Base-by-base conservation (phyloP, 30 jellyfish, hydroid and myxozoan species). In the Aurelia coerulea region DNA sequence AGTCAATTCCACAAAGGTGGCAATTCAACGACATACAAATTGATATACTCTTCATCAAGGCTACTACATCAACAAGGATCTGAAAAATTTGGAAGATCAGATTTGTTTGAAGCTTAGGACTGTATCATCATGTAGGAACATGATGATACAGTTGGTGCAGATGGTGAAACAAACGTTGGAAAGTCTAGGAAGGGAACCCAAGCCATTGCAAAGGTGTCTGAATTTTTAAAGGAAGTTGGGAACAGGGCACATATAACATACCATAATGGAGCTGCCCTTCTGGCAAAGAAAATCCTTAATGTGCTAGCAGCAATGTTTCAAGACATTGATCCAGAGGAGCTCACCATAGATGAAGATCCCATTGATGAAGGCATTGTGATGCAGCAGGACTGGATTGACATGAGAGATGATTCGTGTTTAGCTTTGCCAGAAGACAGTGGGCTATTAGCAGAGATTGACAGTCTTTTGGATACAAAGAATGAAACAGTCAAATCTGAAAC, bases 201-300 rank as follows among this genome's bases (percentile, higher is more conserved):
- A 59, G 66, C 32, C 10, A 46, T 50, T 33, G 50, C 89, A 29
- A 56, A 78, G 64, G 49, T 17, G 34, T 62, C 89, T 15, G 46
- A 17, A 19, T 78, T 78, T 60, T 83, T 60, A 60, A 78, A 46
- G 17, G 82, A 78, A 62, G 82, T 78, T 10, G 80, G 80, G 10
- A 78, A 78, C 17, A 78, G 89, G 41, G 89, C 67, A 29, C 89
- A 78, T 46, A 78, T 78, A 19, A 78, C 89, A 35, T 78, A 59
- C 34, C 80, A 78, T 62, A 78, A 78, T 78, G 80, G 89, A 5
- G 80, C 79, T 15, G 89, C 89, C 23, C 17, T 78, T n/a, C n/a
- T n/a, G n/a, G n/a, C n/a, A n/a, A n/a, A n/a, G n/a, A n/a, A n/a
- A n/a, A n/a, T n/a, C n/a, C n/a, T n/a, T n/a, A n/a, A n/a, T n/a